Evolutionary conservation across 2,113 vertebrate genomes (phyloP).

Genomic region (Tylochromis polylepis): DNA sequence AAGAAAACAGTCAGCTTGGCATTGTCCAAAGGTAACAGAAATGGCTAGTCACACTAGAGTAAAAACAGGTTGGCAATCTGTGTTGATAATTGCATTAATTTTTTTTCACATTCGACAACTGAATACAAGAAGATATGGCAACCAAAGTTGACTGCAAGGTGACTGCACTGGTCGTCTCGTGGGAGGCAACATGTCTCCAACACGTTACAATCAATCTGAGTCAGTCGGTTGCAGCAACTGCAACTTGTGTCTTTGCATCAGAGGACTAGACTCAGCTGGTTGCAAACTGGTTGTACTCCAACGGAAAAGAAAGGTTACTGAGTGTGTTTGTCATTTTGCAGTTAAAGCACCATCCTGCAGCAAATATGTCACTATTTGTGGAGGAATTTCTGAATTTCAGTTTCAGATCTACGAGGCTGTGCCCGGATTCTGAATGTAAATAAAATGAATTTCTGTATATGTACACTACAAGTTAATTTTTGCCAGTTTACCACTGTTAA

Average conservation of each 20-base stretch:
- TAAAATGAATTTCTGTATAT: background rate
- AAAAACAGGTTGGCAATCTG: background rate
- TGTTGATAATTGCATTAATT: background rate
- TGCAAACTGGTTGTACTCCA: background rate
- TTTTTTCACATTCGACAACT: background rate
- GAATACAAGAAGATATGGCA: background rate
- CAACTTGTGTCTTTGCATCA: background rate
- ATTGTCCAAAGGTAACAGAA: background rate
- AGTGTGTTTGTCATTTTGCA: background rate
- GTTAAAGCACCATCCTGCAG: background rate
- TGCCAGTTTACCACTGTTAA: background rate
- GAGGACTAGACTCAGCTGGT: background rate
- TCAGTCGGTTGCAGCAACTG: background rate
- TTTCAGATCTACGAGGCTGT: background rate
- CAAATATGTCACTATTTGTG: background rate
- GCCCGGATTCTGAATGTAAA: background rate
- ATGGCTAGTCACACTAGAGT: background rate
- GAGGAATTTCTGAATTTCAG: background rate
- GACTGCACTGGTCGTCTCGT: background rate
- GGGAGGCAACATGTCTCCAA: background rate
- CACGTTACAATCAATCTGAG: background rate
- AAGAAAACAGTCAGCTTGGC: background rate
- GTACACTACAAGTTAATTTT: background rate
- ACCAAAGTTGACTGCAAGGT: background rate
- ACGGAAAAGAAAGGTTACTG: background rate